Conservation (phyloP, 2,797 vertebrate species). For the Buphagus erythrorhynchus region DNA sequence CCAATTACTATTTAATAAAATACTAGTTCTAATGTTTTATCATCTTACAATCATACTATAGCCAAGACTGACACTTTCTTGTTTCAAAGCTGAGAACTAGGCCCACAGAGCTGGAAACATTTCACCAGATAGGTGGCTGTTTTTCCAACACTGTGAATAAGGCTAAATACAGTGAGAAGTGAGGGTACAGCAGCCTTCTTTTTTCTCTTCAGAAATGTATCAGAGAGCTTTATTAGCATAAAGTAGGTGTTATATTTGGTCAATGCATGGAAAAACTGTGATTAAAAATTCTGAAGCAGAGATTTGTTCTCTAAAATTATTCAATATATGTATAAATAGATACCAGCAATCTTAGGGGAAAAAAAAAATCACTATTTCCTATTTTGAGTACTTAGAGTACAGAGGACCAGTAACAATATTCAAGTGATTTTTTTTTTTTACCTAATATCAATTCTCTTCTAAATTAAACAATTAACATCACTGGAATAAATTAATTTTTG, state of each 20-base stretch:
- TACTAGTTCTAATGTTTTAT: background rate
- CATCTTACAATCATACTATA: background rate
- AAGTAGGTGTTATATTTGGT: constrained; percentile 71
- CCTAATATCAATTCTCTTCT: constrained; percentile 68
- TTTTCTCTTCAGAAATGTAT: background rate
- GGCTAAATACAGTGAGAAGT: background rate
- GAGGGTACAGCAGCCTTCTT: background rate
- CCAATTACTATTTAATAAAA: background rate
- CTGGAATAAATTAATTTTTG: constrained; percentile 80
- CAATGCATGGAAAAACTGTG: constrained; percentile 65
- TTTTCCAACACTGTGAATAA: constrained; percentile 36
- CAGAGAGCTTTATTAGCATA: constrained; percentile 29
- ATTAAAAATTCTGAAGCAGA: constrained; percentile 45
- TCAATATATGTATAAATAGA: constrained; percentile 74
- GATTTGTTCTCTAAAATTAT: constrained; percentile 55
- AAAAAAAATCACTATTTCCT: constrained; percentile 62
- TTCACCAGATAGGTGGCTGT: constrained; percentile 11
- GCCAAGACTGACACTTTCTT: background rate
- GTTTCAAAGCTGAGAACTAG: constrained; percentile 16
- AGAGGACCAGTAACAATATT: constrained; percentile 60
- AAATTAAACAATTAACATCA: constrained; percentile 71
- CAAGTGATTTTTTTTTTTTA: constrained; percentile 60
- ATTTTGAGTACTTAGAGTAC: constrained; percentile 78
- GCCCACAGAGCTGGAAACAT: constrained; percentile 26
- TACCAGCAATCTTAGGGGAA: background rate